Percentiles rank a stretch among this genome's conserved stretches.
These are phyloP conservation scores for Mastacembelus armatus DNA, from an alignment of 2,797 vertebrate genomes.

Conservation along the genomic window DNA sequence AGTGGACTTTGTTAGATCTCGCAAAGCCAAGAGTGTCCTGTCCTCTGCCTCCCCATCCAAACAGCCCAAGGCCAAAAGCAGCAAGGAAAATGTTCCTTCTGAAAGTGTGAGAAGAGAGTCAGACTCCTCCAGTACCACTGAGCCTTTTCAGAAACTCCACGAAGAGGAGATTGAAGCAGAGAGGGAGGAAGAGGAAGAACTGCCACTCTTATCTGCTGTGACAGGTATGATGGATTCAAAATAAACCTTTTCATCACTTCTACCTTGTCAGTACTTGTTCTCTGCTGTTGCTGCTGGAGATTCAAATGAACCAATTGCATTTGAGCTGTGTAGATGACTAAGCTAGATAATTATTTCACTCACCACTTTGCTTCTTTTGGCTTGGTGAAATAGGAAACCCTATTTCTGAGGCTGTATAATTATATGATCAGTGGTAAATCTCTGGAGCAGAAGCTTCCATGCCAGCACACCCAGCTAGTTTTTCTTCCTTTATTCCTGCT, in stretches of 20 bases:
- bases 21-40: constrained; percentile 47
- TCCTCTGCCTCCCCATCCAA: constrained; percentile 49
- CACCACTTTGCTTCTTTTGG: neutral
- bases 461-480: constrained; percentile 12
- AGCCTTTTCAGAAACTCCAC: constrained; percentile 37
- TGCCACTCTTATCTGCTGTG: constrained; percentile 44
- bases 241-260: constrained; percentile 5
- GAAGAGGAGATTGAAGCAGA: constrained; percentile 77
- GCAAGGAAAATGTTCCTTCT: constrained; percentile 49
- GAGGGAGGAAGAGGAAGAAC: constrained; percentile 51
- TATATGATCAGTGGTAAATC: neutral
- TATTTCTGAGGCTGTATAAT: constrained; percentile 6
- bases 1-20: constrained; percentile 90
- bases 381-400: neutral
- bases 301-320: neutral
- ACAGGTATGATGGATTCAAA: constrained; percentile 65
- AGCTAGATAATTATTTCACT: neutral
- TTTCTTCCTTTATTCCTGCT: neutral
- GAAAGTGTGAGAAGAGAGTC: constrained; percentile 32
- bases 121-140: constrained; percentile 21
- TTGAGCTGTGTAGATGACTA: neutral
- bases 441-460: neutral
- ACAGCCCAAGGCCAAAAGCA: constrained; percentile 44
- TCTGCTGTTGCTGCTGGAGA: neutral
- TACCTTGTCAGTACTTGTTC: neutral